Evolutionary conservation across 2,797 vertebrate species (phyloP), one percentile per base, ranked within the genome.

Genomic region (Fringilla coelebs): DNA sequence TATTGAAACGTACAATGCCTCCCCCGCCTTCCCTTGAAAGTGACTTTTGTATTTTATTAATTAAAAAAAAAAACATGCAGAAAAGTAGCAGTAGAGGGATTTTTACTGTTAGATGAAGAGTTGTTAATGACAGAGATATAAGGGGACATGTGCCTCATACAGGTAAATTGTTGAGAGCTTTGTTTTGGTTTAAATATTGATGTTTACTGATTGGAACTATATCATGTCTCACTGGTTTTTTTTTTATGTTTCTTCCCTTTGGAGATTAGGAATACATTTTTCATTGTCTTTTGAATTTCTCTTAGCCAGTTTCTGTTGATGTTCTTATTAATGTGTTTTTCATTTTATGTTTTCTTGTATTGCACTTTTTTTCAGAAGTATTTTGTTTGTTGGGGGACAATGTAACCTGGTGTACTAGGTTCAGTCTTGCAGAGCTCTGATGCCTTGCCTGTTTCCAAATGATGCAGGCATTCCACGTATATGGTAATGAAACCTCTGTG

Each of bases 11-110:
- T 80, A 54, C 16, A 62, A 6, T 58, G 11, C 5, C 17, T 32
- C 5, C 13, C 3, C 7, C 0, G 0, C 7, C 7, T 24, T 49
- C 14, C 15, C 15, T 63, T 80, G 28, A 38, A 60, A 51, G 21
- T 61, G 15, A 40, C 17, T 45, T 85, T 38, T n/a, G 2, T 61
- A 14, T 71, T 85, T 43, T 79, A 12, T 49, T 34, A 45, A 24
- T 49, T 20, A 0, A 4, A 15, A 58, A 46, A 77, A 65, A 78
- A 67, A 43, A 8, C 13, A 24, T 41, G 22, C 25, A 36, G 17
- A 61, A 76, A 65, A 76, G 3, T 51, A 70, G 55, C 24, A 12
- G 24, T 49, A 36, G 41, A 62, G 49, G 62, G 15, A 48, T 83
- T 62, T 55, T 79, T 86, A 45, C 29, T 77, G n/a, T 41, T 61